Evolutionary conservation across 1,140 invertebrate genomes (phyloP).

Genomic region (Latrodectus geometricus): DNA sequence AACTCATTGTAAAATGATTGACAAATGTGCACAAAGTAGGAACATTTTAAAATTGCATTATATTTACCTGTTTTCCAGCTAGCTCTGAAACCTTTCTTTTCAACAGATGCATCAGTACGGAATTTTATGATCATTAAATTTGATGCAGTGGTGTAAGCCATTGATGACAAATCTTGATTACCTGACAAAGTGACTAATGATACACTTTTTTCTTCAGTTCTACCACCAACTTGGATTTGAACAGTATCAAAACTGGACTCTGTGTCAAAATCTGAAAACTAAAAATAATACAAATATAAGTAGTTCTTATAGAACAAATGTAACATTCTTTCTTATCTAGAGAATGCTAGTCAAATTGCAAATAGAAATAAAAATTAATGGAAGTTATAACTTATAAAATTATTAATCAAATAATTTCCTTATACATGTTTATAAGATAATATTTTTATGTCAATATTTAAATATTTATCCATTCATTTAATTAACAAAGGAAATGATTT

Average conservation of each 20-base stretch:
- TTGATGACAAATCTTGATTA: constrained; percentile 80
- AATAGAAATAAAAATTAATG: too few relatives aligned
- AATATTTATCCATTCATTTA: too few relatives aligned
- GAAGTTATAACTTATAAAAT: too few relatives aligned
- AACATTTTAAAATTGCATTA: neutral
- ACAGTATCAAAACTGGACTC: constrained; percentile 96
- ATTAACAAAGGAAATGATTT: too few relatives aligned
- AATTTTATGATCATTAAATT: constrained; percentile 99
- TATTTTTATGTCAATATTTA: too few relatives aligned
- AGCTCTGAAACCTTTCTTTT: constrained; percentile 87
- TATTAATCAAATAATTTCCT: too few relatives aligned
- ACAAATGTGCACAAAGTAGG: neutral
- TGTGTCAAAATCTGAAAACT: constrained; percentile 97
- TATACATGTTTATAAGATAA: too few relatives aligned
- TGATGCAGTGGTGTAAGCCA: constrained; percentile 90
- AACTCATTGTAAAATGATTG: neutral
- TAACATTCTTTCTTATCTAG: neutral
- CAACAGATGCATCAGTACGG: constrained; percentile 91
- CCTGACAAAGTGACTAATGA: constrained; percentile 92
- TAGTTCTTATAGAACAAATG: neutral
- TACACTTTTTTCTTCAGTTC: constrained; percentile 93
- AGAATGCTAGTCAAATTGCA: too few relatives aligned
- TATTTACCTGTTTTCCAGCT: constrained; percentile 72
- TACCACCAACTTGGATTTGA: constrained; percentile 92
- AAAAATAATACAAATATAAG: constrained; percentile 57